Evolutionary conservation across 2,797 vertebrate species (phyloP), one percentile per base, ranked within the genome.

Genomic region (Champsocephalus gunnari): DNA sequence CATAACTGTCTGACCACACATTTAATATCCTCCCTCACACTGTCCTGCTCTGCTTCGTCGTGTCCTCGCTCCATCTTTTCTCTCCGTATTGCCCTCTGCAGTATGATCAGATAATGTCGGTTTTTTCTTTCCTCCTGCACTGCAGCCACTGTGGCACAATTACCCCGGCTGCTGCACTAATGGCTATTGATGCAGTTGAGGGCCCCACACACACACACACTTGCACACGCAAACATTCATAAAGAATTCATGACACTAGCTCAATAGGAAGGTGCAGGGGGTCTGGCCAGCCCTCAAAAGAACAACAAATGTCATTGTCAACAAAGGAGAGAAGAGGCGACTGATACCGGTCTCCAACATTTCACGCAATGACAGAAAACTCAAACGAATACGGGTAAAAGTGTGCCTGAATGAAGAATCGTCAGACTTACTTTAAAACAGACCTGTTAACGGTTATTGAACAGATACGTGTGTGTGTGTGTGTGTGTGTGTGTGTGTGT

Each of bases 81-180:
- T 73, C 81, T 86, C 85, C 77, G 54, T 89, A 80, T 85, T 88
- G 78, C 86, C 88, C 87, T 89, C 89, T 91, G 90, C 92, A 89
- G 90, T 79, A 81, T 88, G 84, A 92, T 90, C 91, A 92, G 89
- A 92, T 93, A 87, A 92, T 87, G 86, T 87, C 80, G 41, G 49
- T 72, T 79, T 63, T 75, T 70, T 62, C 48, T 24, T 9, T 48
- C 58, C 71, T 80, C 79, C 87, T 83, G 88, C 88, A 79, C 86
- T 90, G 92, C 89, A 91, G 88, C 89, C 90, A 88, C 91, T 85
- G 89, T 92, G 88, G 90, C 90, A 90, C 90, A 93, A 93, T 93
- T 91, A 93, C 91, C 91, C 88, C 70, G 84, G 87, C 90, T 89
- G 87, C 90, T 87, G 89, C 87, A 91, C 93, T 95, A 94, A 94